Evolutionary conservation across 2,113 vertebrate genomes (phyloP), one percentile per base, ranked within the genome.

Genomic region (Orientallactaga bullata): DNA sequence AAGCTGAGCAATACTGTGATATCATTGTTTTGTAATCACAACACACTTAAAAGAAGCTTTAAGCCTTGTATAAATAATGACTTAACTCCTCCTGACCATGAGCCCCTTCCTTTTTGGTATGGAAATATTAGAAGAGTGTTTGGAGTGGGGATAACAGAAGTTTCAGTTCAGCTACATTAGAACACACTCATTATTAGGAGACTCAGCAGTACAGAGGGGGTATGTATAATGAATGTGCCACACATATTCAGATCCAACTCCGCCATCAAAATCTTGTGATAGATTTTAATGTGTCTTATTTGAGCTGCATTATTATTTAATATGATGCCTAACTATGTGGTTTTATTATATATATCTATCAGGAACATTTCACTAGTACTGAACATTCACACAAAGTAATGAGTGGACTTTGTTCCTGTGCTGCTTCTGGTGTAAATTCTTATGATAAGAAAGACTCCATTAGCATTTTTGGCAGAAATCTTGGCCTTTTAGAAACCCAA

Each of bases 271-370:
- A 58, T 65, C 68, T 90, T 35, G 51, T 68, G 47, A 16, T 81
- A 37, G 12, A 65, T 65, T 92, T 90, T 61, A 39, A 88, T 73
- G 15, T 13, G 73, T 85, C 69, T 13, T 63, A 20, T 42, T 89
- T 72, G 68, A 42, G 20, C 61, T 91, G 37, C 80, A 83, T 86
- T 90, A 24, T 78, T 93, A 23, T 91, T 90, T 47, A 24, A 73
- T 85, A 77, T 74, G 87, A 63, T 79, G 16, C 51, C 37, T 58
- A 95, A 66, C 85, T 42, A 84, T 47, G 63, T 60, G 37, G 4
- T 58, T 24, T 78, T 68, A 32, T 72, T 85, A 61, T 80, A 94
- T 35, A 61, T 71, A 28, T 30, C 32, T 77, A 71, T 51, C 32
- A 42, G 23, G 24, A 63, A 26, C 4, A 15, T 77, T 95, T 85